A percentile compares a stretch with the other conserved stretches of the same genome.
Evolutionary conservation across 2,797 vertebrate species (phyloP).

Genomic region (Chloroceryle amazona): DNA sequence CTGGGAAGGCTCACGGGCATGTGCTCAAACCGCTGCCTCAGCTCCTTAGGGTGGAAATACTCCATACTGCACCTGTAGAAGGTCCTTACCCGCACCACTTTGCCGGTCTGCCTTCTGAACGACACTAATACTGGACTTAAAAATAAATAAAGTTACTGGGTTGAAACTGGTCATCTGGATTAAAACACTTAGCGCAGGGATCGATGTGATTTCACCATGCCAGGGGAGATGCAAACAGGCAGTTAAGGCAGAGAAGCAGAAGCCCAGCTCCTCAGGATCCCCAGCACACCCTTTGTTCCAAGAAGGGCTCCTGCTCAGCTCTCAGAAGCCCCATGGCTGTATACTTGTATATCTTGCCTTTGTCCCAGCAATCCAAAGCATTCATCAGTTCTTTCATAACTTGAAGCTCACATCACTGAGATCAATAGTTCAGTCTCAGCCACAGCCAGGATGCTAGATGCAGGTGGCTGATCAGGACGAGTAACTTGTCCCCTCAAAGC

Average conservation of each 20-base stretch:
- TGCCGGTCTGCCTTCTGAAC: rapidly evolving
- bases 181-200: neutral
- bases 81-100: neutral
- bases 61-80: neutral
- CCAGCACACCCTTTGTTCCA: neutral
- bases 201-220: rapidly evolving
- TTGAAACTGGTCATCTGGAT: neutral
- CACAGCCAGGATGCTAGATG: neutral
- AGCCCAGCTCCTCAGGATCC: neutral
- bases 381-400: neutral
- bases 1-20: neutral
- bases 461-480: neutral
- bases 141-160: neutral
- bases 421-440: neutral
- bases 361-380: neutral
- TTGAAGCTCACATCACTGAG: neutral
- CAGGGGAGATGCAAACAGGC: neutral
- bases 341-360: rapidly evolving
- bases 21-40: neutral
- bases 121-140: neutral
- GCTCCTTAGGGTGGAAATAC: neutral
- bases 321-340: neutral
- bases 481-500: neutral
- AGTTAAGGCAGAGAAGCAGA: neutral
- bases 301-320: neutral